A percentile compares a stretch with the other conserved stretches of the same genome.
phyloP scores from a whole-genome alignment of 2,797 vertebrate genomes.

The Bovichtus diacanthus region DNA sequence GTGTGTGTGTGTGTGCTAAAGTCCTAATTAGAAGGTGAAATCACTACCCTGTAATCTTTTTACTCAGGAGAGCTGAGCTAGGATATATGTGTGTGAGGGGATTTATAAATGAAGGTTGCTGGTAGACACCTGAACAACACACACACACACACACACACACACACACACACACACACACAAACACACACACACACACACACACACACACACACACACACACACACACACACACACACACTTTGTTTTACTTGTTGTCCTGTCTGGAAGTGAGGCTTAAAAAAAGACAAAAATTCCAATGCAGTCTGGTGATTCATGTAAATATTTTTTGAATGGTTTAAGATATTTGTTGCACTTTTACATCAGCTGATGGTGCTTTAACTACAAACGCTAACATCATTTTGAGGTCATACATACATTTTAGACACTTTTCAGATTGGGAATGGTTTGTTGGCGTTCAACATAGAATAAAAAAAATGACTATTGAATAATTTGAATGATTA shows the following conservation, averaged over 20 bases:
- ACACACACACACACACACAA: no score
- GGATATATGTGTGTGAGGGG: constrained; percentile 36
- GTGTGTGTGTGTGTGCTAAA: constrained; percentile 21
- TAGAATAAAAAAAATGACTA: background rate
- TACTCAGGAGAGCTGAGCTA: constrained; percentile 55
- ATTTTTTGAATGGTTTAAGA: background rate
- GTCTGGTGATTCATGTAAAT: background rate
- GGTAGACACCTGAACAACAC: background rate
- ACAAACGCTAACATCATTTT: background rate
- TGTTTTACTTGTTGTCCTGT: no score
- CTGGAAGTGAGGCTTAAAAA: background rate
- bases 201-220: no score
- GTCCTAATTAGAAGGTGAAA: constrained; percentile 76
- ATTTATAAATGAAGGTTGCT: constrained; percentile 37
- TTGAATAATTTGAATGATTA: no score
- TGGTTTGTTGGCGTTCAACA: background rate
- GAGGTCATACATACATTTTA: background rate
- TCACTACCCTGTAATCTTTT: constrained; percentile 73
- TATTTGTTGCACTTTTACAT: background rate
- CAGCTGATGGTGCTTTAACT: background rate
- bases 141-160: no score
- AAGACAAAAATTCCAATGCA: background rate
- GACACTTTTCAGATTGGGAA: background rate
- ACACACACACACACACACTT: no score
- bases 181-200: no score